Conservation (phyloP, 2,113 vertebrate species). For the Caloenas nicobarica region DNA sequence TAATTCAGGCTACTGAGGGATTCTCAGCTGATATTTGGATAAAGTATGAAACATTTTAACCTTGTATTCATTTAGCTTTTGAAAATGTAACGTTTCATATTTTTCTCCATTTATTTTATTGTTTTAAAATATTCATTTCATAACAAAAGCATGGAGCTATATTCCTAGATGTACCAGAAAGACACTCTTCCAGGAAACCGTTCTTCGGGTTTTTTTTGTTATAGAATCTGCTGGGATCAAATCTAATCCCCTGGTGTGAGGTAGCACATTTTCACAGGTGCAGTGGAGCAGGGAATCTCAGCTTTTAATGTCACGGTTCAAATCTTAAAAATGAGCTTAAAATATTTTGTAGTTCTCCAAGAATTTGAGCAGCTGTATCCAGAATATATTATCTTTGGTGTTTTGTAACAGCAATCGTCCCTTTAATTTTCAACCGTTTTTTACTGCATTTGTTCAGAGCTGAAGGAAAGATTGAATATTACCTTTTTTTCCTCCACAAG, state of each 20-base stretch:
- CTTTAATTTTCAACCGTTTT: not conserved
- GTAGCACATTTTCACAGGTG: not conserved
- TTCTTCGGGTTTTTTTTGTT: not conserved
- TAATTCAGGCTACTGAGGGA: not conserved
- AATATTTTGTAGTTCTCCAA: not conserved
- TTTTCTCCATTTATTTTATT: not conserved
- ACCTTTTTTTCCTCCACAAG: not conserved
- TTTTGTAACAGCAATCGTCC: not conserved
- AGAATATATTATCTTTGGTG: not conserved
- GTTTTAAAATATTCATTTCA: not conserved
- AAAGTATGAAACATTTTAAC: not conserved
- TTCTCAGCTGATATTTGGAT: not conserved
- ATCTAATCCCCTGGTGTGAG: not conserved
- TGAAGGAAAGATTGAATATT: not conserved
- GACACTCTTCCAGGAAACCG: not conserved
- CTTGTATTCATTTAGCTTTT: not conserved
- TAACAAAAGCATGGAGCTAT: not conserved
- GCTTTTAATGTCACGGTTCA: not conserved
- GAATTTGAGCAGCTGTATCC: not conserved
- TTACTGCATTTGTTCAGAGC: not conserved
- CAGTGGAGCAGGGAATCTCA: not conserved
- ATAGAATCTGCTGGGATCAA: not conserved
- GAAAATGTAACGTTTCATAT: not conserved
- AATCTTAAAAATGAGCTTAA: not conserved
- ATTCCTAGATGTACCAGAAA: not conserved